A percentile compares a stretch with the other conserved stretches of the same genome.
phyloP scores from a whole-genome alignment of 2,888 invertebrate genomes.

The Empis livida region DNA sequence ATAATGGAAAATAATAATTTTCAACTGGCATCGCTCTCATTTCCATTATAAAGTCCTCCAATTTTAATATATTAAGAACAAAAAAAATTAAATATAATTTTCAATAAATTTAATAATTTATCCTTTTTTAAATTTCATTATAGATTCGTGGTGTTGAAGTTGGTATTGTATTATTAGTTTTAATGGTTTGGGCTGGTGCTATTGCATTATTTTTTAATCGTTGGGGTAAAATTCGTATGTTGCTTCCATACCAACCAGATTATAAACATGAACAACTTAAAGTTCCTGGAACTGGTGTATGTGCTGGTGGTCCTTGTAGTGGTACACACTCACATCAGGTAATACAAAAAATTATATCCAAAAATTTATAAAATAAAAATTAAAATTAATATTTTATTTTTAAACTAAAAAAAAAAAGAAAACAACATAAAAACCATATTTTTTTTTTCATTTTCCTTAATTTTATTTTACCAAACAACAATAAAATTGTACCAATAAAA shows the following conservation, averaged over 20 bases:
- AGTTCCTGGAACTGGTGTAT: conserved; percentile 59
- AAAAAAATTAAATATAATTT: too few relatives aligned
- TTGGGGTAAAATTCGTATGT: conserved; percentile 83
- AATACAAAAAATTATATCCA: conserved; percentile 11
- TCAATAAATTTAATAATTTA: too few relatives aligned
- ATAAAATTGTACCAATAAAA: too few relatives aligned
- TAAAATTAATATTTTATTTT: too few relatives aligned
- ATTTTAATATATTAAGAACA: too few relatives aligned
- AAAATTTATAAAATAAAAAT: not conserved
- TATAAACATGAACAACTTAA: conserved; percentile 80
- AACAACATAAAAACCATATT: not conserved
- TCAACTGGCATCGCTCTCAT: too few relatives aligned
- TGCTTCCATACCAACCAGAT: conserved; percentile 82
- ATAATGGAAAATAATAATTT: too few relatives aligned
- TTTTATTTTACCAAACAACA: too few relatives aligned
- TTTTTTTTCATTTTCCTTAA: not conserved
- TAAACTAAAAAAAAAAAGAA: too few relatives aligned
- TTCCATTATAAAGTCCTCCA: too few relatives aligned
- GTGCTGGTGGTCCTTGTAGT: conserved; percentile 46
- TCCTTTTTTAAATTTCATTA: too few relatives aligned
- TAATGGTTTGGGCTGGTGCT: conserved; percentile 76
- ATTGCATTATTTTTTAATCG: conserved; percentile 78
- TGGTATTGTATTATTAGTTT: conserved; percentile 70
- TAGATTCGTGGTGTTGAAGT: conserved; percentile 85
- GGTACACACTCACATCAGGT: conserved; percentile 44